Conservation (phyloP, 2,113 vertebrate species). For the Tupaia chinensis region DNA sequence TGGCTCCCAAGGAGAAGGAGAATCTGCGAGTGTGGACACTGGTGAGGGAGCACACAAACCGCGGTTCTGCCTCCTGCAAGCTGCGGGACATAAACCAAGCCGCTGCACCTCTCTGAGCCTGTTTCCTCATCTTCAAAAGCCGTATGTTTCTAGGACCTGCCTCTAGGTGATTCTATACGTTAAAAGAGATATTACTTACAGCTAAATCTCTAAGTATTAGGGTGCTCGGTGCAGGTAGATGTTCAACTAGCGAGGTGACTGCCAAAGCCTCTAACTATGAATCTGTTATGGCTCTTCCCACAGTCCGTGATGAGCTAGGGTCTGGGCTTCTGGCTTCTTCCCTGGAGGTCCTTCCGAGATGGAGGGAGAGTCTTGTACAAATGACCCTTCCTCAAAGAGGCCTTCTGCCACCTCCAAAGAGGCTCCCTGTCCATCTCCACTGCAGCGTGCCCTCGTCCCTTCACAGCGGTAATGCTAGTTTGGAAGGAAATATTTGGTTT, state of each 20-base stretch:
- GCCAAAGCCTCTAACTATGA: not conserved
- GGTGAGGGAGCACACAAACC: not conserved
- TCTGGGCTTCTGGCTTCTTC: not conserved
- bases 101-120: not conserved
- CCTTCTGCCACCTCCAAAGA: not conserved
- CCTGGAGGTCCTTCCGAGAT: not conserved
- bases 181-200: not conserved
- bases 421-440: accelerated
- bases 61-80: not conserved
- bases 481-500: not conserved
- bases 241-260: not conserved
- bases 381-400: not conserved
- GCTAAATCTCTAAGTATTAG: not conserved
- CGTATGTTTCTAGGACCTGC: not conserved
- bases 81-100: not conserved
- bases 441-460: accelerated
- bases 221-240: not conserved
- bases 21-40: accelerated
- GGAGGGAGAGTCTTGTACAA: not conserved
- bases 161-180: not conserved
- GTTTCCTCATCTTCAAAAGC: not conserved
- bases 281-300: not conserved
- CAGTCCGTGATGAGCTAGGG: not conserved
- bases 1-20: not conserved
- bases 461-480: not conserved